Evolutionary conservation across 2,888 invertebrate genomes (phyloP).

Genomic region (Drosophila antonietae): DNA sequence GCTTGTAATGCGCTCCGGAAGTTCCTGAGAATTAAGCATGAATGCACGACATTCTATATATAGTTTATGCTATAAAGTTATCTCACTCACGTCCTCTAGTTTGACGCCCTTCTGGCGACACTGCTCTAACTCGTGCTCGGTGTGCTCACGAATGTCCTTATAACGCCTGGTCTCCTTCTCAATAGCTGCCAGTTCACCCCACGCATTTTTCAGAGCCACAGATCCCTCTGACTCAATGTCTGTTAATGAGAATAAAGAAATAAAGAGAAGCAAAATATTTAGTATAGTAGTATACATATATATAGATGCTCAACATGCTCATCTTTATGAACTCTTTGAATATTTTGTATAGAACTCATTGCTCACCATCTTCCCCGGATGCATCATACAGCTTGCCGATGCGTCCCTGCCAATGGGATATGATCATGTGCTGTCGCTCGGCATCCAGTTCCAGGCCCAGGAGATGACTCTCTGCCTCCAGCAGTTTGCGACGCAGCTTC

Average conservation of each 20-base stretch:
- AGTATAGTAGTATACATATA: too few relatives aligned
- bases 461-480: slow-evolving; percentile 96
- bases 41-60: not conserved
- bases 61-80: too few relatives aligned
- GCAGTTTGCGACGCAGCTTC: slow-evolving; percentile 92
- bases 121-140: slow-evolving; percentile 92
- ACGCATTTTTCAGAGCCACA: slow-evolving; percentile 90
- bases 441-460: slow-evolving; percentile 94
- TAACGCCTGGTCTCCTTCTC: slow-evolving; percentile 94
- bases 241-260: slow-evolving; percentile 25
- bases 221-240: slow-evolving; percentile 84
- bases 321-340: too few relatives aligned
- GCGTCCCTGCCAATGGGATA: slow-evolving; percentile 93
- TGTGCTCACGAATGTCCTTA: slow-evolving; percentile 89
- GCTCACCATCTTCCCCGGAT: slow-evolving; percentile 82
- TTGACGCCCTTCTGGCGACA: slow-evolving; percentile 91
- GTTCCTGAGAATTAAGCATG: slow-evolving; percentile 85
- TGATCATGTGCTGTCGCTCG: slow-evolving; percentile 94
- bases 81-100: slow-evolving; percentile 90
- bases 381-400: slow-evolving; percentile 88
- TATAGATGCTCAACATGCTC: too few relatives aligned
- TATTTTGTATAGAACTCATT: not conserved
- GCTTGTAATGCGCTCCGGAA: slow-evolving; percentile 93
- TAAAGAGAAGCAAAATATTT: not conserved
- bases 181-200: slow-evolving; percentile 93